Evolutionary conservation across 2,797 vertebrate species (phyloP).

Genomic region (Gallirallus australis): DNA sequence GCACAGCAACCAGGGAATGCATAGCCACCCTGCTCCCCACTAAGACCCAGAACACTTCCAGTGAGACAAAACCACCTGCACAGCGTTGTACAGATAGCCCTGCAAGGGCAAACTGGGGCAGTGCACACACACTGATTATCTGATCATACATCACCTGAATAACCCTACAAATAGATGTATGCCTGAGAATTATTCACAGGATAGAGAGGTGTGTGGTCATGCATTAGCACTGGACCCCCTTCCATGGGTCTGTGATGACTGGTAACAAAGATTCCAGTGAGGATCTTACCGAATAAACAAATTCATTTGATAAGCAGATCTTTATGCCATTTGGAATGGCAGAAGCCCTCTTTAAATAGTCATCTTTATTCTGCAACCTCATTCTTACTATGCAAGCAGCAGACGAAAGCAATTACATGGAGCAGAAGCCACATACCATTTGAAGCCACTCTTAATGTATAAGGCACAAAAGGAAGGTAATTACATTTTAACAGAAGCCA

Average conservation of each 20-base stretch:
- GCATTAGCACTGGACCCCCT: neutral
- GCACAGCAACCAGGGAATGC: neutral
- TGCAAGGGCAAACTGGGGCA: neutral
- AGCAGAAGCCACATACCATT: slow-evolving; percentile 10
- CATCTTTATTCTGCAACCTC: neutral
- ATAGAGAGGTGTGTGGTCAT: neutral
- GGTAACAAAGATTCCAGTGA: neutral
- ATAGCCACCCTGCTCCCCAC: neutral
- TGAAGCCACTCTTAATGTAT: slow-evolving; percentile 6
- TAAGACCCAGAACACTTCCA: neutral
- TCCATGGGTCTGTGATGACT: neutral
- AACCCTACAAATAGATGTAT: neutral
- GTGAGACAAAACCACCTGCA: neutral
- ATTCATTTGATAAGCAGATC: neutral
- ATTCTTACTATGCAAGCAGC: neutral
- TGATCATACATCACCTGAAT: neutral
- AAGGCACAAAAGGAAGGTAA: slow-evolving; percentile 44
- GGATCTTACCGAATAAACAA: neutral
- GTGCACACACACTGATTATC: neutral
- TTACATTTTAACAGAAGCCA: slow-evolving; percentile 32
- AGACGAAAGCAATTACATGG: slow-evolving; percentile 33
- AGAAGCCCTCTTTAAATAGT: slow-evolving; percentile 14
- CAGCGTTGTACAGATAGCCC: neutral
- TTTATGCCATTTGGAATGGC: neutral
- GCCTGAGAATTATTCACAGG: neutral